These are phyloP conservation scores for Caiman crocodilus DNA, from an alignment of 2,797 vertebrate genomes.

Conservation along the genomic window DNA sequence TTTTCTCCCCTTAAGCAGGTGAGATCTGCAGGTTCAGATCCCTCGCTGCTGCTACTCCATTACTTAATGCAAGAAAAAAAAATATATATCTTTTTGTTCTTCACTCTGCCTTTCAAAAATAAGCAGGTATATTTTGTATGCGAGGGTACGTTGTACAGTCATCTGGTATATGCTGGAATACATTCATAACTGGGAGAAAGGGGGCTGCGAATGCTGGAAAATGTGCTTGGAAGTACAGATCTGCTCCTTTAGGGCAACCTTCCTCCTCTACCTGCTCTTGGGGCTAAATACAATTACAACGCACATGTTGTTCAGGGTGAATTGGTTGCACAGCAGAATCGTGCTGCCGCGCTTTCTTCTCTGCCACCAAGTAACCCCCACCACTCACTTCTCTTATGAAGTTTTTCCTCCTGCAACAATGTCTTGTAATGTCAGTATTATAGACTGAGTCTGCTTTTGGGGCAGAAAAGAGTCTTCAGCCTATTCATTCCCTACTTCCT, in stretches of 20 bases:
- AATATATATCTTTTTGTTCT: no score
- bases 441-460: neutral
- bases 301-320: neutral
- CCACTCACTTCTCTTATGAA: neutral
- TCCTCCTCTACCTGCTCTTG: neutral
- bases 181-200: neutral
- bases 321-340: rapidly evolving
- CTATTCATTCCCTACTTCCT: neutral
- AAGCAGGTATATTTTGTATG: no score
- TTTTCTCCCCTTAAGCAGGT: no score
- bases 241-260: rapidly evolving
- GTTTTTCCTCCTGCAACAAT: neutral
- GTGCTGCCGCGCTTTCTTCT: neutral
- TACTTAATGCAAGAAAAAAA: no score
- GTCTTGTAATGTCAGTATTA: neutral
- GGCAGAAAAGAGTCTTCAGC: neutral
- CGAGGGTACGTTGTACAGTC: no score
- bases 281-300: rapidly evolving
- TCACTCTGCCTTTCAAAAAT: no score
- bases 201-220: neutral
- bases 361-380: neutral
- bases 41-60: no score
- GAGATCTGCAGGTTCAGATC: no score
- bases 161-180: neutral
- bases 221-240: neutral